Base-by-base conservation (phyloP, 2,797 vertebrate genomes). In the Scomberomorus guttatus region DNA sequence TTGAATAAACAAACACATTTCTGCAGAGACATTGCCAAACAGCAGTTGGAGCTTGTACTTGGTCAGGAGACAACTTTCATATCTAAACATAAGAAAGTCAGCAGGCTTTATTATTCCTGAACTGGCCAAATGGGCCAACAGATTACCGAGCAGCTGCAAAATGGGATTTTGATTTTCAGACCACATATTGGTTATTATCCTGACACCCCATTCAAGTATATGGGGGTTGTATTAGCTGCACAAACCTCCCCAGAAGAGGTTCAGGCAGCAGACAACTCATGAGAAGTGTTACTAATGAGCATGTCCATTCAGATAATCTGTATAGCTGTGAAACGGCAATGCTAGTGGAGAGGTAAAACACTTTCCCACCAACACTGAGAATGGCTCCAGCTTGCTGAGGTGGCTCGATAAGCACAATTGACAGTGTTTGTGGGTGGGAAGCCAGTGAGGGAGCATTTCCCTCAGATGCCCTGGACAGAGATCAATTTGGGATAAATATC, bases 151-250 rank as follows among this genome's bases (percentile, higher is more conserved):
- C 66, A 34, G 62, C 85, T 81, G 84, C 29, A 63, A 75, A 81
- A 90, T 75, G 65, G 50, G 77, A 64, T 70, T 88, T 85, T 63
- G 34, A 86, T 77, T 75, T 83, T 60, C 61, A 44, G 50, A 72
- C 59, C 71, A 52, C 71, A 80, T 77, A 65, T 22, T 64, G 72
- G 71, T 77, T 71, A 83, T 83, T 75, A 87, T 73, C 72, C 55
- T 54, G 61, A 76, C 71, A 59, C 22, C 20, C 32, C 34, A 32
- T 72, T 51, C 72, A 76, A 65, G 68, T 51, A 37, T 63, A 64
- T 1, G 17, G 27, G 48, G 4, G 12, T 37, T 18, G 69, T 13
- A 51, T 55, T 67, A 70, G 66, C 66, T 34, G 50, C n/a, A 24
- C 15, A 50, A 52, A 66, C 8, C 24, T 48, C 24, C 44, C 46